phyloP scores from a whole-genome alignment of 2,113 vertebrate species.

The Pachycephala philippinensis region DNA sequence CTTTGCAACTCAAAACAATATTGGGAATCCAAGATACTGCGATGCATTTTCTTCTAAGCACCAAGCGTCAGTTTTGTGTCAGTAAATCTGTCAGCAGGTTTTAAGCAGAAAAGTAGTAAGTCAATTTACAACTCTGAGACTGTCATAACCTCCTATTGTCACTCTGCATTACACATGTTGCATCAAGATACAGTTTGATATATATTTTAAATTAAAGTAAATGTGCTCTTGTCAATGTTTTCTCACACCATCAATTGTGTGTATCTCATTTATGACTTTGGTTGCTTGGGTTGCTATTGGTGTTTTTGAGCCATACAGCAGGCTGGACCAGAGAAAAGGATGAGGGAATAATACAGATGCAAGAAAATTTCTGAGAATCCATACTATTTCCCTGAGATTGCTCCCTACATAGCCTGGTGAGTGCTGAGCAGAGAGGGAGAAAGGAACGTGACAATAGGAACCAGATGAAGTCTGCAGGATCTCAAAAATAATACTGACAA shows the following conservation, averaged over 20 bases:
- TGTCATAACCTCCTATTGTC: background rate
- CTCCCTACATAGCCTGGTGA: background rate
- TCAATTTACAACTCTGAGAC: background rate
- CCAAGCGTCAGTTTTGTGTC: background rate
- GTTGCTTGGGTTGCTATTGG: background rate
- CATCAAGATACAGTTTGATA: background rate
- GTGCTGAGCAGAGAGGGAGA: background rate
- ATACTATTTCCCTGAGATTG: background rate
- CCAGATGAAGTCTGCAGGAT: background rate
- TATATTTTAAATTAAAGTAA: background rate
- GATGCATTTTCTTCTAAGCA: background rate
- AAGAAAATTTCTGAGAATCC: background rate
- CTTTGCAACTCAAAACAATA: background rate
- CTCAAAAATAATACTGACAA: background rate
- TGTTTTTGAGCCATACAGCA: background rate
- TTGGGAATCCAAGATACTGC: background rate
- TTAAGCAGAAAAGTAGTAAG: background rate
- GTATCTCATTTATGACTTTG: background rate
- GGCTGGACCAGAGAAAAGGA: background rate
- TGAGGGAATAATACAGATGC: background rate
- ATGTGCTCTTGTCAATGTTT: background rate
- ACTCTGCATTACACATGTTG: background rate
- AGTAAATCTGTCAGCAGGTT: background rate
- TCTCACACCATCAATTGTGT: background rate
- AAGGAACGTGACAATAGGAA: background rate